A percentile compares a stretch with the other conserved stretches of the same genome.
Evolutionary conservation across 2,797 vertebrate species (phyloP).

Genomic region (Epinephelus coioides): DNA sequence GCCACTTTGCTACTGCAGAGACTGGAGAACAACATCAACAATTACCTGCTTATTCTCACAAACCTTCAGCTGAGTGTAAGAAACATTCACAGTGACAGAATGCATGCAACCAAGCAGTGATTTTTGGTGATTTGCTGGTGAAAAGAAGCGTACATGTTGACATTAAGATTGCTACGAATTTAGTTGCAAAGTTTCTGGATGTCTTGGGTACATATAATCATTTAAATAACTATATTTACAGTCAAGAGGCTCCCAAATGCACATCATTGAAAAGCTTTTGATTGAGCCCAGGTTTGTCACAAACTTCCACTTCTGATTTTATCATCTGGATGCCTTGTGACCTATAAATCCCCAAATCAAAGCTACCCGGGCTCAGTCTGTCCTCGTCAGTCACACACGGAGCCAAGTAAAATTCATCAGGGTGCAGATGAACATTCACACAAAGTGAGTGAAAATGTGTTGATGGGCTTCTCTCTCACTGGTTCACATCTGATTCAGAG

Average conservation of each 20-base stretch:
- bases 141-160: conserved; percentile 3
- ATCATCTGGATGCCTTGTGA: conserved; percentile 9
- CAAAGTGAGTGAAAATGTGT: conserved; percentile 39
- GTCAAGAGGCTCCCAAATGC: neutral
- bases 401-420: conserved; percentile 25
- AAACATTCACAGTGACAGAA: neutral
- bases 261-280: neutral
- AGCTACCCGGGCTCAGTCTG: conserved; percentile 7
- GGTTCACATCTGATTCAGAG: conserved; percentile 36
- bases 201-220: neutral
- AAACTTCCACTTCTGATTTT: conserved; percentile 3
- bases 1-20: conserved; percentile 66
- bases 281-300: neutral
- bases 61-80: conserved; percentile 78
- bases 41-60: conserved; percentile 81
- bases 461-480: conserved; percentile 39
- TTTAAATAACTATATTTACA: neutral
- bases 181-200: neutral
- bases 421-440: conserved; percentile 33
- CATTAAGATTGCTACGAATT: conserved; percentile 1
- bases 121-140: conserved; percentile 18
- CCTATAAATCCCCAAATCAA: conserved; percentile 21
- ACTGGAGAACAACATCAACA: conserved; percentile 80
- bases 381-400: conserved; percentile 19
- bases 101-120: conserved; percentile 19